A percentile compares a stretch with the other conserved stretches of the same genome.
phyloP scores from a whole-genome alignment of 2,888 invertebrate species.

The Slavum lentiscoides region DNA sequence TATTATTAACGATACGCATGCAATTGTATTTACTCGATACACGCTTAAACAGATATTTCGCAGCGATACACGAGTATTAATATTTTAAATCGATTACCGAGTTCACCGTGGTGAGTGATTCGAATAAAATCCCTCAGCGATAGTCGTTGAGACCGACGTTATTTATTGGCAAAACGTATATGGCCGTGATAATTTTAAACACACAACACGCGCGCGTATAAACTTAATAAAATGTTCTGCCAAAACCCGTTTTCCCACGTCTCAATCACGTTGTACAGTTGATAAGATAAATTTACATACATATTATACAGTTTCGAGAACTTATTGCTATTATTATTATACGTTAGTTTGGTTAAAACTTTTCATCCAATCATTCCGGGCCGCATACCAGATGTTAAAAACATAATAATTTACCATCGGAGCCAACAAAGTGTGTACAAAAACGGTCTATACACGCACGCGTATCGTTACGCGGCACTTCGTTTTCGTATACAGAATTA shows the following conservation, averaged over 20 bases:
- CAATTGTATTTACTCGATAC: too few species aligned
- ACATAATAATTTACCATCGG: conserved; percentile 10
- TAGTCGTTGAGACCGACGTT: neutral
- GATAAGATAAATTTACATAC: conserved; percentile 38
- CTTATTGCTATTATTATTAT: conserved; percentile 31
- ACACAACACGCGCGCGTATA: neutral
- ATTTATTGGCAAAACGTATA: neutral
- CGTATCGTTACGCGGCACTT: neutral
- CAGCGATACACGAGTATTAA: too few species aligned
- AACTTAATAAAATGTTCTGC: neutral
- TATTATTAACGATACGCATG: too few species aligned
- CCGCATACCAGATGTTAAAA: conserved; percentile 5
- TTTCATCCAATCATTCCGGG: conserved; percentile 23
- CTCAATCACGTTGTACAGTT: conserved; percentile 1
- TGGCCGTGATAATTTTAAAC: neutral
- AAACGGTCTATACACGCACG: neutral
- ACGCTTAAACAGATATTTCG: neutral
- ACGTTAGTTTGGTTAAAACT: conserved; percentile 9
- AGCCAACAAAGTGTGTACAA: neutral
- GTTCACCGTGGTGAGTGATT: neutral
- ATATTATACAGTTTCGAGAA: neutral
- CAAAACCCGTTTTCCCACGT: neutral
- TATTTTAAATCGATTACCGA: neutral
- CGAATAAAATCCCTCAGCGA: neutral
- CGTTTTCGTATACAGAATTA: neutral